Evolutionary conservation across 2,888 invertebrate genomes (phyloP).

Genomic region (Lasioglossum oenotherae): DNA sequence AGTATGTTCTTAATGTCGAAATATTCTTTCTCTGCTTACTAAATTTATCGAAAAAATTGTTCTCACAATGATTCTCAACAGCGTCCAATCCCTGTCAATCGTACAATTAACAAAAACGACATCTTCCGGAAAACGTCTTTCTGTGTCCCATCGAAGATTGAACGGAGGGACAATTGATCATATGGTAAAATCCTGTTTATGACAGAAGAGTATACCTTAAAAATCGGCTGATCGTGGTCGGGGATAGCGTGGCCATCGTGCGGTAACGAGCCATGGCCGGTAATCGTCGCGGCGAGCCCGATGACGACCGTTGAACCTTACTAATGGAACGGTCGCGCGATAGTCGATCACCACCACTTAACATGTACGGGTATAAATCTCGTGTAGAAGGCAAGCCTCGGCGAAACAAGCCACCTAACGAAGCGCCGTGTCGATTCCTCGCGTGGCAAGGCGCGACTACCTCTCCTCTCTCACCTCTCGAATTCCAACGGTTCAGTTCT

Average conservation of each 20-base stretch:
- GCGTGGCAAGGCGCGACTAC: conserved; percentile 78
- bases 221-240: conserved; percentile 17
- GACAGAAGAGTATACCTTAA: conserved; percentile 33
- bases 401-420: conserved; percentile 75
- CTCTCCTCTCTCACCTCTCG: conserved; percentile 63
- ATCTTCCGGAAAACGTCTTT: not conserved
- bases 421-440: conserved; percentile 77
- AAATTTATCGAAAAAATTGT: too few relatives aligned
- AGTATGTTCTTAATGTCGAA: not conserved
- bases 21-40: too few relatives aligned
- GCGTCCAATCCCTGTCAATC: not conserved
- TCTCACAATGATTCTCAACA: not conserved
- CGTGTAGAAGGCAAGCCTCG: conserved; percentile 52
- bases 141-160: too few relatives aligned
- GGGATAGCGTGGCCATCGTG: conserved; percentile 15
- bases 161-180: not conserved
- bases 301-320: conserved; percentile 65
- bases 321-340: conserved; percentile 72
- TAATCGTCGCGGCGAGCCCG: conserved; percentile 51
- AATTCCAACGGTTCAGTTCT: conserved; percentile 74
- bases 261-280: conserved; percentile 45
- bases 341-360: conserved; percentile 78
- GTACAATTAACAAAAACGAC: not conserved
- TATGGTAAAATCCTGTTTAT: not conserved
- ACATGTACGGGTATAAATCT: conserved; percentile 75